Conservation (phyloP, 2,888 invertebrate species). For the Mesochorus sp. region DNA sequence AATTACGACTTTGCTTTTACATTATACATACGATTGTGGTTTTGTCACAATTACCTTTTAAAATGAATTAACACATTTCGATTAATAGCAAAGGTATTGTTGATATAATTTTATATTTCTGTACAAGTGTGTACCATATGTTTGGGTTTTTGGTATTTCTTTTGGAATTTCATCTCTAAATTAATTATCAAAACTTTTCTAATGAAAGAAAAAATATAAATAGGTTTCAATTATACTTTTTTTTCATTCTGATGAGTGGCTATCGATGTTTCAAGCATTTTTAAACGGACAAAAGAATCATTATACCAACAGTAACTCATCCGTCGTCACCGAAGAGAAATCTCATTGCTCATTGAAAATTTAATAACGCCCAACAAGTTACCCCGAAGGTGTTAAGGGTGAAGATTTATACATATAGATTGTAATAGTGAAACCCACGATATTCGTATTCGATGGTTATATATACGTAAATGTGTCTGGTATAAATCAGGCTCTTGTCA, state of each 20-base stretch:
- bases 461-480: conserved; percentile 54
- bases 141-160: too few relatives aligned
- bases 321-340: conserved; percentile 30
- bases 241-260: background rate
- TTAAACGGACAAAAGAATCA: conserved; percentile 31
- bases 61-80: too few relatives aligned
- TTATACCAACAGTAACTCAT: conserved; percentile 55
- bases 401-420: conserved; percentile 63
- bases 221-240: background rate
- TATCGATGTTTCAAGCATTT: conserved; percentile 6
- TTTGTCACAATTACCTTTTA: too few relatives aligned
- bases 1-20: too few relatives aligned
- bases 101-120: too few relatives aligned
- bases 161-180: too few relatives aligned
- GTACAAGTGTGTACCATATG: too few relatives aligned
- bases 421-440: conserved; percentile 27
- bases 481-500: conserved; percentile 73
- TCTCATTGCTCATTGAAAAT: conserved; percentile 55
- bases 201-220: too few relatives aligned
- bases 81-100: too few relatives aligned
- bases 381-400: conserved; percentile 34
- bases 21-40: too few relatives aligned
- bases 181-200: too few relatives aligned
- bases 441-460: conserved; percentile 24
- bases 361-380: conserved; percentile 60